Evolutionary conservation across 2,113 vertebrate species (phyloP).

Genomic region (Puma concolor): DNA sequence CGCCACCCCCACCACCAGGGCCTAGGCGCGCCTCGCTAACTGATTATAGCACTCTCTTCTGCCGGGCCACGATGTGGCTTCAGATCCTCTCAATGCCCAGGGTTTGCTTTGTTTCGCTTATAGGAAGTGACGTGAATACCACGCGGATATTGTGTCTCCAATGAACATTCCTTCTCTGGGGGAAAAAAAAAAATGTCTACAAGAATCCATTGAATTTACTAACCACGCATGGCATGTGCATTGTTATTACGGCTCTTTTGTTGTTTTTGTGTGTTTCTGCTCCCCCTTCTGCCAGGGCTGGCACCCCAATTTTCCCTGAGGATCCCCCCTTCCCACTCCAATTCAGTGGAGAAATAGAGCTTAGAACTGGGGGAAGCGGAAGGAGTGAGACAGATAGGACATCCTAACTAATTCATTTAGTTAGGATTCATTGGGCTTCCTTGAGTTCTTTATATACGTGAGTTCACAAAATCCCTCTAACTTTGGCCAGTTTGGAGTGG

Average conservation of each 20-base stretch:
- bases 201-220: not conserved
- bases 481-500: not conserved
- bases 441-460: not conserved
- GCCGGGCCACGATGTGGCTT: not conserved
- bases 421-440: not conserved
- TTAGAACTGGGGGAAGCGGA: not conserved
- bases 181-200: not conserved
- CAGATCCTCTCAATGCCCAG: not conserved
- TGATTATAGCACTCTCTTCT: not conserved
- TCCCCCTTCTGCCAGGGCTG: not conserved
- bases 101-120: not conserved
- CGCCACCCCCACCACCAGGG: fast-evolving
- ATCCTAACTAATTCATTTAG: not conserved
- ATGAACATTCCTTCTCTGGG: not conserved
- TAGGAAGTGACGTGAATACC: not conserved
- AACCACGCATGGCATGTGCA: too few species aligned
- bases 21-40: fast-evolving
- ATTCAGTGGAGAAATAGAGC: not conserved
- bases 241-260: not conserved
- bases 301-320: not conserved
- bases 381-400: not conserved
- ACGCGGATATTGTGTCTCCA: not conserved
- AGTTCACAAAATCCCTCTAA: not conserved
- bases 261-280: not conserved
- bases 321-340: not conserved